Base-by-base conservation (phyloP, 2,888 invertebrate species). In the Eristalis intricaria region DNA sequence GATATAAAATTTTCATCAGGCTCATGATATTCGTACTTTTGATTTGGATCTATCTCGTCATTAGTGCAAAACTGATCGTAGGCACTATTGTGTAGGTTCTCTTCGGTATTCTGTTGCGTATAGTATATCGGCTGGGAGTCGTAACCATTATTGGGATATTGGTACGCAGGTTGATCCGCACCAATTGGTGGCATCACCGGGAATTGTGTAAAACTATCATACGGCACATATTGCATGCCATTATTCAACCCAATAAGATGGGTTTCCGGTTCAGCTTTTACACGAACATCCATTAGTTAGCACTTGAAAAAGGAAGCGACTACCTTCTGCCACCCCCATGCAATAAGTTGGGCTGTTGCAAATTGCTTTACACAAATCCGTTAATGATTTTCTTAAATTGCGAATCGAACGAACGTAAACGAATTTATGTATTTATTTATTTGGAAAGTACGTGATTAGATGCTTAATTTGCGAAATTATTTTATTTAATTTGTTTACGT, bases 1-100 rank as follows among this genome's bases (percentile, higher is more conserved):
- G 92, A 93, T 1, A 93, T 91, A 80, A 92, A 93, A 86, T 92
- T 92, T 89, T 93, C 93, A 35, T 91, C 91, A 1, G 92, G 91
- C 73, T 92, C 92, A 2, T 91, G 90, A 65, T 92, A 92, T 60
- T 90, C 90, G 58, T 91, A 91, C 60, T 79, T 87, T 87, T 87
- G 87, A 75, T 87, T 87, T 50, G 84, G 87, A 73, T 87, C 87
- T 84, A 87, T 56, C 58, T 87, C 83, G 11, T 87, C 87, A 19
- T 73, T 63, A 73, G 84, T 76, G 63, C 70, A 66, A 40, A 58
- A 56, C 23, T 79, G 87, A 40, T 87, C 84, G 29, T 68, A 80
- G 76, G 79, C 79, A 76, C 73, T 80, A 74, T 61, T 73, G 64
- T 84, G 63, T 11, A 66, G 86, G 61, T 29, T 71, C 11, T 84